Conservation (phyloP, 2,797 vertebrate species). For the Myioborus miniatus region DNA sequence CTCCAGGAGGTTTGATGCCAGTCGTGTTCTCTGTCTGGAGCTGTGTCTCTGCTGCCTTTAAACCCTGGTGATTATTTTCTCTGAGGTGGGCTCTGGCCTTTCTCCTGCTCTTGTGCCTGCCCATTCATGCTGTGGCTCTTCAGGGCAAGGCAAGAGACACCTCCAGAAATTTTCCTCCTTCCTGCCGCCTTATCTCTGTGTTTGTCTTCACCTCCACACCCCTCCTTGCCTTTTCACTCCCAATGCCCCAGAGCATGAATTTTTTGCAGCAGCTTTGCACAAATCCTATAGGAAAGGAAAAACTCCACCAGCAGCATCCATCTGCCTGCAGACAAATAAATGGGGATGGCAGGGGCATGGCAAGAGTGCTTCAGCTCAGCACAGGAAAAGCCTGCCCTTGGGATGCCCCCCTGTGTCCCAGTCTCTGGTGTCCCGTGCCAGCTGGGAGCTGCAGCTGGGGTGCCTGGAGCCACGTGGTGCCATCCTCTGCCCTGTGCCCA, state of each 20-base stretch:
- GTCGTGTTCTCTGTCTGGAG: background rate
- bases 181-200: background rate
- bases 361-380: fast-evolving
- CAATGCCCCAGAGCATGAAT: background rate
- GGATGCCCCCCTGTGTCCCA: background rate
- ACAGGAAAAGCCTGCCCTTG: background rate
- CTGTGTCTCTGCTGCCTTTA: background rate
- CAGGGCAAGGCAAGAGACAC: fast-evolving
- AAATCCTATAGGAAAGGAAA: background rate
- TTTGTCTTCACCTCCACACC: background rate
- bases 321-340: background rate
- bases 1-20: background rate
- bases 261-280: background rate
- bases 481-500: background rate
- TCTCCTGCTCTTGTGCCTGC: background rate
- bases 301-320: background rate
- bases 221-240: background rate
- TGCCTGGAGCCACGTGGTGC: background rate
- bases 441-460: constrained; percentile 33
- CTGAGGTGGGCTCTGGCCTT: background rate
- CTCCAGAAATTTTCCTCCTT: background rate
- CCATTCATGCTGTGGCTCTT: background rate
- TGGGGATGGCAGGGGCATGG: background rate
- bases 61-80: background rate
- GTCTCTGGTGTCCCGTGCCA: background rate